Evolutionary conservation across 2,888 invertebrate genomes (phyloP), one percentile per base, ranked within the genome.

Genomic region (Cheilosia soror): DNA sequence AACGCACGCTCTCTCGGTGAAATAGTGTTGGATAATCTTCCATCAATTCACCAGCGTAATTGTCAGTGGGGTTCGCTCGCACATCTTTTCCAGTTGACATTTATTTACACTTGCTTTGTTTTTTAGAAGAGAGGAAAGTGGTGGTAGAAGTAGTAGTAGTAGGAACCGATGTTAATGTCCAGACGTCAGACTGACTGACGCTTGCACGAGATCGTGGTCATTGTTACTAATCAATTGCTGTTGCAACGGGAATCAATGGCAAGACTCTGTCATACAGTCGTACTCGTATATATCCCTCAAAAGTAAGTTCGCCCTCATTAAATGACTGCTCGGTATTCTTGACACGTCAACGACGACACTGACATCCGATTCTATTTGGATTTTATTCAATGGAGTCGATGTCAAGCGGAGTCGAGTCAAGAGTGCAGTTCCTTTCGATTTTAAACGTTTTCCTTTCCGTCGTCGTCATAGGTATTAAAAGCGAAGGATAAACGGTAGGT

Each of bases 321-420:
- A 78, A 78, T 55, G 40, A 53, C 20, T 58, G 53, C 9, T 84
- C 63, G 33, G 63, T 79, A 84, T 84, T 84, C 84, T 80, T 65
- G 75, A 84, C 84, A 84, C 84, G 84, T 84, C 84, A 84, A 37
- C 53, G 69, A 49, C 75, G 79, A 84, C 79, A 84, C 75, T 84
- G 84, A 84, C 79, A 84, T 84, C 84, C 79, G 79, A 84, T 84
- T 80, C 69, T 84, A 71, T 83, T 81, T 77, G 33, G 62, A 62
- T 69, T 78, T 63, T 31, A 71, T 77, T 72, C 65, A 77, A 72
- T 66, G 68, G 62, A 68, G 73, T 68, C 62, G 57, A 40, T 55
- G 53, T 55, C 53, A 53, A 55, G 25, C 27, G n/a, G 33, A 63
- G 62, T 57, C 65, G 20, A 47, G 20, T 47, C 47, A 47, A 47